Evolutionary conservation across 2,113 vertebrate genomes (phyloP), one percentile per base, ranked within the genome.

Genomic region (Eonycteris spelaea): DNA sequence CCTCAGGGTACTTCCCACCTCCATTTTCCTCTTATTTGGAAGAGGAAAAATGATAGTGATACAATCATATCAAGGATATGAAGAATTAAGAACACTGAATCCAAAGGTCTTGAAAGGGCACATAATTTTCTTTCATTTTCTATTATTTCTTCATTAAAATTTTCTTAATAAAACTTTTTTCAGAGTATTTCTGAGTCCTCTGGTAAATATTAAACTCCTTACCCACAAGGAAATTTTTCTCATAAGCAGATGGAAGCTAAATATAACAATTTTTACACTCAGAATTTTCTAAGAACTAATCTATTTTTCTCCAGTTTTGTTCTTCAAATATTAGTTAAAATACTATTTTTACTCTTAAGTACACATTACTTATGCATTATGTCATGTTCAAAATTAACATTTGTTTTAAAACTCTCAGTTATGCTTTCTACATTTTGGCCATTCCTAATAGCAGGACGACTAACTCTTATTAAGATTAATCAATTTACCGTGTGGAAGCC

Each of bases 81-180:
- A 79, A 59, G 26, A 94, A 59, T 33, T 71, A 87, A 88, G 61
- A 75, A 93, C 40, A 59, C 1, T 74, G 57, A 92, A 82, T 85
- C 59, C n/a, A 83, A 55, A 84, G 26, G 6, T 93, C 59, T 88
- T 63, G 33, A 93, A 87, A 84, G 38, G 22, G 14, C 55, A 61
- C 51, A 77, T 35, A 38, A 70, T 93, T 90, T 86, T 53, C 55
- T 86, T 92, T 73, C 28, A 38, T 63, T 91, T 55, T 93, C 71
- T 94, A 63, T 84, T 45, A 94, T 92, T 51, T 86, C 59, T 55
- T 91, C 70, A 63, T 78, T 97, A 92, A 90, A 86, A 83, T 94
- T 89, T 26, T 77, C n/a, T 87, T 91, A 92, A 92, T 90, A 79
- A 67, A 91, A 43, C 28, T 11, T 22, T 4, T 96, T 96, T 38